phyloP scores from a whole-genome alignment of 2,797 vertebrate species.

The Scyliorhinus canicula region DNA sequence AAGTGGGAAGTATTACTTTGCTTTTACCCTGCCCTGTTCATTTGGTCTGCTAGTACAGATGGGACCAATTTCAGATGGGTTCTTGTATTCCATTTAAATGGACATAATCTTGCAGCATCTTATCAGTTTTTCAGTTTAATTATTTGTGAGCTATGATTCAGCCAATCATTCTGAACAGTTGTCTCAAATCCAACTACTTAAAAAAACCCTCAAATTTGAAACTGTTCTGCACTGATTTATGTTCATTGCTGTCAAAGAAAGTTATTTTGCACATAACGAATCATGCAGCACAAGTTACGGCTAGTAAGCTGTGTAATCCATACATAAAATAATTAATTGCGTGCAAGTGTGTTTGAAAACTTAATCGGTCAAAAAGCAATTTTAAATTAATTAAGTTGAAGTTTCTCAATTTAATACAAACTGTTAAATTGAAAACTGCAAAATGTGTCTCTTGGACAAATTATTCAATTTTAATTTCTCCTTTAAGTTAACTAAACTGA shows the following conservation, averaged over 20 bases:
- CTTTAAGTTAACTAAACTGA: background rate
- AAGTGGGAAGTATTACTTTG: background rate
- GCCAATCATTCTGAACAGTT: background rate
- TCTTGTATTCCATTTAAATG: background rate
- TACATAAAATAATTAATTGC: background rate
- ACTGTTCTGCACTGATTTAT: background rate
- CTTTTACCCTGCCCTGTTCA: background rate
- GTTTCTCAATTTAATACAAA: background rate
- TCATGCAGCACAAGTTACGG: background rate
- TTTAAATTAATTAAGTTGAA: background rate
- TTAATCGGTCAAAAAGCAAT: background rate
- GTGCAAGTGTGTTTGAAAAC: background rate
- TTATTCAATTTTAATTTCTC: background rate
- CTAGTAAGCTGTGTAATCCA: background rate
- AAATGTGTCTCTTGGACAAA: background rate
- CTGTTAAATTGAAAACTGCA: background rate
- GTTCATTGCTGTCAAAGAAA: background rate
- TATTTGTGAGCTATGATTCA: background rate
- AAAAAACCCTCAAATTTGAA: background rate
- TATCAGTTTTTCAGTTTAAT: background rate
- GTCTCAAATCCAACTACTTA: background rate
- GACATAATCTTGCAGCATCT: background rate
- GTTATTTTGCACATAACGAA: background rate
- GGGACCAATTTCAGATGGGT: background rate
- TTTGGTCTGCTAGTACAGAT: too few relatives aligned